Conservation (phyloP, 2,113 vertebrate species). For the Callospermophilus lateralis region DNA sequence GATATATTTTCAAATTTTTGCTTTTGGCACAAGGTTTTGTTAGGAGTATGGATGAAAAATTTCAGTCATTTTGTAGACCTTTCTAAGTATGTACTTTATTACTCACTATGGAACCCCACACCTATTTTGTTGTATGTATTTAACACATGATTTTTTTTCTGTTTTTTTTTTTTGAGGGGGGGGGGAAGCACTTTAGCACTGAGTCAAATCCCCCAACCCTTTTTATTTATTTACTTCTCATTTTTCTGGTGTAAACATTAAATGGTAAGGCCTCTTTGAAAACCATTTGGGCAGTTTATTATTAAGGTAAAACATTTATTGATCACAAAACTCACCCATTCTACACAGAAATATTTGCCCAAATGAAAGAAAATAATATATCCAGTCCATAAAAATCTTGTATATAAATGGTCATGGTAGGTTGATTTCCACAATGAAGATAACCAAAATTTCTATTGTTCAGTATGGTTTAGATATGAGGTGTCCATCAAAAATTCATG, state of each 20-base stretch:
- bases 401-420: background rate
- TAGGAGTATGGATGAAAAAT: background rate
- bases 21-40: background rate
- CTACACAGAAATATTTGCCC: background rate
- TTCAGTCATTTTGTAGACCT: background rate
- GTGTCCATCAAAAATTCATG: too few relatives aligned
- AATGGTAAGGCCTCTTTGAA: background rate
- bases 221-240: too few relatives aligned
- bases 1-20: background rate
- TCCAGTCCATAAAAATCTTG: background rate
- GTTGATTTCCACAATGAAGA: background rate
- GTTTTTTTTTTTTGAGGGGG: too few relatives aligned
- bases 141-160: background rate
- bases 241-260: background rate
- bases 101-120: background rate
- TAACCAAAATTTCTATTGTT: background rate
- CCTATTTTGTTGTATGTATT: background rate
- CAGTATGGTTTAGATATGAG: too few relatives aligned
- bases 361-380: background rate
- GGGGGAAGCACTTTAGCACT: too few relatives aligned
- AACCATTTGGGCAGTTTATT: background rate
- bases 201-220: too few relatives aligned
- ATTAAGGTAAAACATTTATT: background rate
- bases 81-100: background rate
- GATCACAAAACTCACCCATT: background rate